phyloP scores from a whole-genome alignment of 53 echinoderm and acorn worm species.

The Mesocentrotus franciscanus region DNA sequence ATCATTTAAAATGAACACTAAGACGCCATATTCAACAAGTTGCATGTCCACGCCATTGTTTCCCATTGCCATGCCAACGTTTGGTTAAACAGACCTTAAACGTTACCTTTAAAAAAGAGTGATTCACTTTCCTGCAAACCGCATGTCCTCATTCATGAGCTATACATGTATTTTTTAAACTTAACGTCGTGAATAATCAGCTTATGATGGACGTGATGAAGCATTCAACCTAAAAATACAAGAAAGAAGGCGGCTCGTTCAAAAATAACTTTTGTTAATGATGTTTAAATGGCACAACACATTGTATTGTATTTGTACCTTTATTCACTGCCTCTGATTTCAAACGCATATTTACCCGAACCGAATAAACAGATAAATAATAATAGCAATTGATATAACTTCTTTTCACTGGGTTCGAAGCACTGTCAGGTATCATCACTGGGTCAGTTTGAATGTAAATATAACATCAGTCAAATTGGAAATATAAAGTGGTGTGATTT shows the following conservation, averaged over 20 bases:
- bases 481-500: no score
- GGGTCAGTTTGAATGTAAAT: no score
- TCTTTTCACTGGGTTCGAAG: no score
- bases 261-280: not conserved
- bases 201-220: not conserved
- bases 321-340: not conserved
- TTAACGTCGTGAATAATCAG: not conserved
- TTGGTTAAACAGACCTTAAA: no score
- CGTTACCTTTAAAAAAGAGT: no score
- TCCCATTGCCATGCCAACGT: no score
- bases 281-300: not conserved
- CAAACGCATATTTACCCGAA: not conserved
- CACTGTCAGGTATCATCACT: no score
- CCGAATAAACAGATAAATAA: not conserved
- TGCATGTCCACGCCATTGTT: no score
- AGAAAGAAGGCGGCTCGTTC: not conserved
- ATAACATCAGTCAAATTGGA: no score
- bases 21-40: no score
- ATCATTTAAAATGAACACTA: no score
- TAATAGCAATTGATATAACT: no score
- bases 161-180: slow-evolving; percentile 14
- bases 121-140: not conserved
- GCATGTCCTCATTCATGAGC: not conserved
- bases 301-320: not conserved
- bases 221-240: not conserved